Conservation (phyloP, 1,140 invertebrate species). For the Brachionus calyciflorus region DNA sequence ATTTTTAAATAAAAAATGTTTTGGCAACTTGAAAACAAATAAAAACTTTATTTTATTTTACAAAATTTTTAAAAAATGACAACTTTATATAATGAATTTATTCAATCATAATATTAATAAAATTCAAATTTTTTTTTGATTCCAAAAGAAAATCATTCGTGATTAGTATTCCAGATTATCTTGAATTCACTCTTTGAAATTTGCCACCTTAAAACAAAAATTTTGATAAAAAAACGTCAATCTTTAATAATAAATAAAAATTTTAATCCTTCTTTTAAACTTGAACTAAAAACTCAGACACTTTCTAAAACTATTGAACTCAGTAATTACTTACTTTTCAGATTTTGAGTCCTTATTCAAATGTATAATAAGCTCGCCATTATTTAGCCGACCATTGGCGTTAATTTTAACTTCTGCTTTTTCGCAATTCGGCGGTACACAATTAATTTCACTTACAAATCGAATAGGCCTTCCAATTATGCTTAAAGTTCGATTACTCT, state of each 20-base stretch:
- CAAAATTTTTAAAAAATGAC: no score
- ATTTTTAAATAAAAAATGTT: no score
- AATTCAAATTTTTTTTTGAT: no score
- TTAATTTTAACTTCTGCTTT: not conserved
- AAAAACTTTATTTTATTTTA: no score
- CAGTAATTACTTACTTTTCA: not conserved
- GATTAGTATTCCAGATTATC: constrained; percentile 14
- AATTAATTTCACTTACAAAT: not conserved
- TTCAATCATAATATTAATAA: no score
- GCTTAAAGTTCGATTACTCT: constrained; percentile 3
- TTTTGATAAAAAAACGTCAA: no score
- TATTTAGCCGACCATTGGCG: not conserved
- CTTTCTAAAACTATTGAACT: no score
- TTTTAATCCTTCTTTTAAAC: not conserved
- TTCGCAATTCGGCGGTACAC: not conserved
- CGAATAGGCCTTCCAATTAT: constrained; percentile 11
- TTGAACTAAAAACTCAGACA: not conserved
- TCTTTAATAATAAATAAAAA: not conserved
- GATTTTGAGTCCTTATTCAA: not conserved
- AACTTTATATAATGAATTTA: no score
- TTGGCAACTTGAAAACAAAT: no score
- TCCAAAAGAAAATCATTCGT: no score
- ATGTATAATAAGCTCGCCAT: not conserved
- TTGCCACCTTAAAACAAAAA: not conserved
- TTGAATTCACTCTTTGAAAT: not conserved